Conservation (phyloP, 2,888 invertebrate genomes). For the Nemurella pictetii region DNA sequence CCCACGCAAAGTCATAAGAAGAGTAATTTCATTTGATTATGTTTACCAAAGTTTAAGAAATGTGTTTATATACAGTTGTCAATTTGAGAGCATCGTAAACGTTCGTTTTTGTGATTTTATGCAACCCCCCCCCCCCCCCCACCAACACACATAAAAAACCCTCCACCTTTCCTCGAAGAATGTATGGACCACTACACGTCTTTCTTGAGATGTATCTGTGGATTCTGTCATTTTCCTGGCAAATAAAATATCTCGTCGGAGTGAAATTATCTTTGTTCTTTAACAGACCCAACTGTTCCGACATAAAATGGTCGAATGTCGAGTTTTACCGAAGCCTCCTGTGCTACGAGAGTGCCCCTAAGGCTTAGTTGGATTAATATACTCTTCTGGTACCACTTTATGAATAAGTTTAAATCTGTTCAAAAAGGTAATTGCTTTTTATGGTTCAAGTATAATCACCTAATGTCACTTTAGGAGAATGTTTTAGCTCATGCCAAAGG, state of each 20-base stretch:
- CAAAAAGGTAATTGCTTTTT: conserved; percentile 26
- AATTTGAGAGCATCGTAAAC: background rate
- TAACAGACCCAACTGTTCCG: background rate
- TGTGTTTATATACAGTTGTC: background rate
- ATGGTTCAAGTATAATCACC: conserved; percentile 21
- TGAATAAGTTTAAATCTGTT: conserved; percentile 24
- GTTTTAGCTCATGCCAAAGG: background rate
- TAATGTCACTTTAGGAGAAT: conserved; percentile 3
- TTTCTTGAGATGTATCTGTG: background rate
- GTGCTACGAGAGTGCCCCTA: background rate
- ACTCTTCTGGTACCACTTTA: background rate
- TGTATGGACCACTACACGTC: background rate
- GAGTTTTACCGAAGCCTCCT: background rate
- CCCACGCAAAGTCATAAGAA: background rate
- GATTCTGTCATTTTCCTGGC: background rate
- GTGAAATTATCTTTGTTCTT: background rate
- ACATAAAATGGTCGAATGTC: background rate
- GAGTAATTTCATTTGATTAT: background rate
- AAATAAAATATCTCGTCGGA: background rate
- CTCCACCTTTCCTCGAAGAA: background rate
- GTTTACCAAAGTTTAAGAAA: background rate
- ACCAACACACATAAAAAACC: too few species aligned
- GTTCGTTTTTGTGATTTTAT: background rate
- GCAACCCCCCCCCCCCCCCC: too few species aligned
- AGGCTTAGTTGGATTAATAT: background rate